Evolutionary conservation across 2,888 invertebrate species (phyloP), one percentile per base, ranked within the genome.

Genomic region (Drosophila tanythrix): DNA sequence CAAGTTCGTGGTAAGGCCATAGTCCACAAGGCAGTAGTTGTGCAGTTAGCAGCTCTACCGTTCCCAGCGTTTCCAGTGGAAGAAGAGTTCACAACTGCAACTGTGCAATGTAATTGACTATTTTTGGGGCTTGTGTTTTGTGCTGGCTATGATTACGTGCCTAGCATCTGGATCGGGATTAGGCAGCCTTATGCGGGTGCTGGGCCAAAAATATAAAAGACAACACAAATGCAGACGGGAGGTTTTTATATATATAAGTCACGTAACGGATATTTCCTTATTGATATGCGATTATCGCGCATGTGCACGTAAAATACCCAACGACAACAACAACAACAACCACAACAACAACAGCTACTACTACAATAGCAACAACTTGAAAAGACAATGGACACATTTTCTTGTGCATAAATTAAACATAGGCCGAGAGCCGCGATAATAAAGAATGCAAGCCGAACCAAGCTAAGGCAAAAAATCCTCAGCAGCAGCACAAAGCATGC

Each of bases 221-320:
- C 40, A 53, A 52, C 13, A 56, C 27, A 40, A n/a, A 67, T 67
- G 81, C 80, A 80, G 74, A 69, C 61, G 50, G 52, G 21, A 38
- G 67, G 65, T 70, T 72, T 74, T 73, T 79, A 88, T 70, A 88
- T 89, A 89, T 89, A 91, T 91, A 90, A 91, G 91, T 92, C 91
- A 92, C 91, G 91, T 92, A 92, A 92, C 91, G 91, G 91, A 92
- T 92, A 92, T 92, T 91, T 92, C 90, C 91, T 90, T 88, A 92
- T 92, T 92, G 91, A 89, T 90, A 92, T 92, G 90, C 92, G 88
- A 90, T 91, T 85, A 90, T 86, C 91, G 91, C 88, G 83, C 85
- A 87, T 89, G 88, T 85, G 74, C 90, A 88, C 90, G 89, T 90
- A 83, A 74, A 64, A 60, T 70, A 83, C 35, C 65, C 67, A 71